Evolutionary conservation across 2,888 invertebrate species (phyloP), one percentile per base, ranked within the genome.

Genomic region (Nyleta sp.): DNA sequence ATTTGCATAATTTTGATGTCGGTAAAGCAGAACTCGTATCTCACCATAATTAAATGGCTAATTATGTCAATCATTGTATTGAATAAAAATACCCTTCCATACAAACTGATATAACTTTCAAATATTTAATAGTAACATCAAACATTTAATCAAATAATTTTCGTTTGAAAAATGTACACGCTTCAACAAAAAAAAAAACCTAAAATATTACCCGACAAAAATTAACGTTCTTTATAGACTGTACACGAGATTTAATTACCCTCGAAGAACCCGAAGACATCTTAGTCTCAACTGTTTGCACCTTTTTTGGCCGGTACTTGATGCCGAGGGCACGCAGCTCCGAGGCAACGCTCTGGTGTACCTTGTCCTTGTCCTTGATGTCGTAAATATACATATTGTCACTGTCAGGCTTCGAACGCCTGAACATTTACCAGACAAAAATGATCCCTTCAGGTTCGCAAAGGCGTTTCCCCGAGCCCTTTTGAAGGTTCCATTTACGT

Each of bases 311-410:
- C 59, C 95, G 92, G 87, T 94, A 94, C 88, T 95, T 95, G 81
- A 95, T 92, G 40, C 95, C 95, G 57, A 94, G 92, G 86, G 93
- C 93, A 84, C 94, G 94, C 52, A 95, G 91, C 90, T 95, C 94
- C 77, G 92, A 93, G 15, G 94, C 91, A 64, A 95, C 93, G 81
- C 94, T 89, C 70, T 91, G 89, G 65, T 91, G 91, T 17, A 93
- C 91, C 85, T 93, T 92, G 77, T 93, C 93, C 81, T 92, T 92
- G 81, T 92, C 28, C 28, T 28, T 28, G 28, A 28, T 28, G 90
- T 93, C 92, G 87, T 91, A 92, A 80, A 93, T 91, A 85, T 92
- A 91, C 93, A 93, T 93, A 82, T 89, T 92, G 28, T 10, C 8
- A 15, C 6, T 15, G 6, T 22, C 50, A 22, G 22, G 6, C 13